Evolutionary conservation across 2,797 vertebrate species (phyloP).

Genomic region (Amblyopsis hoosieri): DNA sequence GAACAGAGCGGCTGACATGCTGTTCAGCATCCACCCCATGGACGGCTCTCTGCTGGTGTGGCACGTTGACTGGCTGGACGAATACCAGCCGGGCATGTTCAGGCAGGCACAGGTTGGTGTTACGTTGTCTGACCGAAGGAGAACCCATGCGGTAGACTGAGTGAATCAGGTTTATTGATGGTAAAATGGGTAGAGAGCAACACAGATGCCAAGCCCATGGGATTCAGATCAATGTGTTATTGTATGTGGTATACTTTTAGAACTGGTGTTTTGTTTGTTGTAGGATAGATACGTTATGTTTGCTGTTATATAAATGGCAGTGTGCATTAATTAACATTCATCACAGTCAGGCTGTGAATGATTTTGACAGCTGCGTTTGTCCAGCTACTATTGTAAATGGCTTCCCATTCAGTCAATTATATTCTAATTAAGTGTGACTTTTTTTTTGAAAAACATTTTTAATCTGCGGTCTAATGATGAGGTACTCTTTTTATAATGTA

Average conservation of each 20-base stretch:
- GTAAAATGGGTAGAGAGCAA: too few species aligned
- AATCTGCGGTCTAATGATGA: constrained; percentile 40
- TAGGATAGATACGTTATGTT: background rate
- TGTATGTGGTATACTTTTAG: background rate
- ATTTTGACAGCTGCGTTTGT: constrained; percentile 39
- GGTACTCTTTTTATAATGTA: constrained; percentile 11
- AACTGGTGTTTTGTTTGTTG: background rate
- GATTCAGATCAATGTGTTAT: too few species aligned
- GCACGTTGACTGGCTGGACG: constrained; percentile 97
- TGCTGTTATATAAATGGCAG: constrained; percentile 2
- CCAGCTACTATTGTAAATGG: constrained; percentile 31
- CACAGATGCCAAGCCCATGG: too few species aligned
- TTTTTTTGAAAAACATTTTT: constrained; percentile 40
- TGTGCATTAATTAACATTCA: constrained; percentile 18
- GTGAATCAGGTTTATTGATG: too few species aligned
- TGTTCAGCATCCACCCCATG: constrained; percentile 97
- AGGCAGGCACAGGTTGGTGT: constrained; percentile 93
- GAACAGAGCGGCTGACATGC: constrained; percentile 95
- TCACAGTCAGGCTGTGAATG: constrained; percentile 35
- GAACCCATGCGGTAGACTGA: too few species aligned
- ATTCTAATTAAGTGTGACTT: constrained; percentile 55
- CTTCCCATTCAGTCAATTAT: constrained; percentile 42
- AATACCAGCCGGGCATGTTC: constrained; percentile 98
- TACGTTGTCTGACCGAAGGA: too few species aligned
- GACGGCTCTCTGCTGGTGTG: constrained; percentile 96